A percentile compares a stretch with the other conserved stretches of the same genome.
Conservation (phyloP, 2,113 vertebrate genomes). For the Elachura formosa region DNA sequence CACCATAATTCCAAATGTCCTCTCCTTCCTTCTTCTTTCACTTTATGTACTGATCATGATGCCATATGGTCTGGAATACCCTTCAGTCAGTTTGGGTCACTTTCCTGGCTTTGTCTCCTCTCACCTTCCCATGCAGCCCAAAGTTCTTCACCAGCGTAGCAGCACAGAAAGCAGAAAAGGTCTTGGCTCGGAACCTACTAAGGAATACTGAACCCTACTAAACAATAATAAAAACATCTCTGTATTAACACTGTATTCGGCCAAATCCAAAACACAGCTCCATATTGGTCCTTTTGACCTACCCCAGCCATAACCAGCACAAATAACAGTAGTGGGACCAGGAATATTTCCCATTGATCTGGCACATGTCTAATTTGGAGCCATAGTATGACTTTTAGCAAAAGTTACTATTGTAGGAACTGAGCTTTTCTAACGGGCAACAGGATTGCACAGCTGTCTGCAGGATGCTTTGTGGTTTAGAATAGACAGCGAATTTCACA, state of each 20-base stretch:
- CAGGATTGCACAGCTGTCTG: not conserved
- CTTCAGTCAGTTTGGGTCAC: not conserved
- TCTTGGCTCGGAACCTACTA: not conserved
- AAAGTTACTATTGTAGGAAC: not conserved
- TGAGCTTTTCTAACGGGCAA: not conserved
- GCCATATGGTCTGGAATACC: not conserved
- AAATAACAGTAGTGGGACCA: not conserved
- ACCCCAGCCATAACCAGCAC: not conserved
- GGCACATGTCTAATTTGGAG: not conserved
- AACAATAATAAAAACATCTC: not conserved
- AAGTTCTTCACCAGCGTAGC: accelerated
- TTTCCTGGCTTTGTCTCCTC: not conserved
- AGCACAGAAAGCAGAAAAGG: not conserved
- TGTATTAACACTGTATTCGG: not conserved
- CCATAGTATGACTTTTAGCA: not conserved
- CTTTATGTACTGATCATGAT: not conserved
- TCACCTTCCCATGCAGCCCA: not conserved
- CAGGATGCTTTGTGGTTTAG: not conserved
- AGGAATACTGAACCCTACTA: not conserved
- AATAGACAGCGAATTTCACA: not conserved
- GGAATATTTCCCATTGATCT: not conserved
- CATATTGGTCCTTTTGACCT: not conserved
- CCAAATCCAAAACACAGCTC: not conserved
- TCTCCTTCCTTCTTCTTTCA: not conserved
- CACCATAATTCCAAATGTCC: not conserved